Evolutionary conservation across 2,113 vertebrate species (phyloP).

Genomic region (Cranoglanis bouderius): DNA sequence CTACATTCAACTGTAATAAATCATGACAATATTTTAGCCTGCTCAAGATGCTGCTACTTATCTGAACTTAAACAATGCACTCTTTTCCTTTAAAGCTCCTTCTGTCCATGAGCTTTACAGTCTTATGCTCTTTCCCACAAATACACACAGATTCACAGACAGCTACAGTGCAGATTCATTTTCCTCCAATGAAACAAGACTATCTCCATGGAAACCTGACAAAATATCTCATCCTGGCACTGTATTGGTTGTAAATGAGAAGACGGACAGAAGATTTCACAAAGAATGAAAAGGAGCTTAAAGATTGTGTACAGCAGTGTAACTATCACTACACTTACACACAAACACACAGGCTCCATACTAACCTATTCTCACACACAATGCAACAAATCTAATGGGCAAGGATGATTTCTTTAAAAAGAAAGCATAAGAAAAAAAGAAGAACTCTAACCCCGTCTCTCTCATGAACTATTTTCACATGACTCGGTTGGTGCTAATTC

Average conservation of each 20-base stretch:
- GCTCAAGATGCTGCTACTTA: neutral
- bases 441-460: neutral
- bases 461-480: neutral
- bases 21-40: neutral
- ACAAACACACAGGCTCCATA: neutral
- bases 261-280: neutral
- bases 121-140: conserved; percentile 7
- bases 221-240: conserved; percentile 34
- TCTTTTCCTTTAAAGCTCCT: neutral
- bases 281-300: conserved; percentile 32
- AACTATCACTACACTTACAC: neutral
- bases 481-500: neutral
- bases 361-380: neutral
- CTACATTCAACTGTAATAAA: neutral
- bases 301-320: neutral
- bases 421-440: neutral
- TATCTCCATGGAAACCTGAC: conserved; percentile 37
- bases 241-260: conserved; percentile 34
- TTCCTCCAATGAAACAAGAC: conserved; percentile 43
- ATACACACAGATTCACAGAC: conserved; percentile 44
- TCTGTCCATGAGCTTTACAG: conserved; percentile 9
- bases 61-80: neutral
- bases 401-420: neutral
- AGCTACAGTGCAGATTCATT: conserved; percentile 32
- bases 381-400: neutral